Evolutionary conservation across 2,888 invertebrate genomes (phyloP), one percentile per base, ranked within the genome.

Genomic region (Eupithecia insigniata): DNA sequence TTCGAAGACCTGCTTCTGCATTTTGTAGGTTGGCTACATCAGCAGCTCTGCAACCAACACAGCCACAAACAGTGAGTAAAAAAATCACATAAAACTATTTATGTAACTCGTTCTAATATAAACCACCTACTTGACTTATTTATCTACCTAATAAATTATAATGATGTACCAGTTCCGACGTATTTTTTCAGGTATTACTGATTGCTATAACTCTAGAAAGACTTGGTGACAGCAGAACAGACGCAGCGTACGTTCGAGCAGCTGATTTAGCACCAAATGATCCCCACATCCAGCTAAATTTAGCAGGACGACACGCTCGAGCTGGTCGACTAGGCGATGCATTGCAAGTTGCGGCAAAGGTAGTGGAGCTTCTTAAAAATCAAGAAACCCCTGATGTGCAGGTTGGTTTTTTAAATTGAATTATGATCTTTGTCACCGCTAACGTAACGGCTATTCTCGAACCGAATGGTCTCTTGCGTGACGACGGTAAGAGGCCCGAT

Each of bases 21-120:
- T 92, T 94, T 79, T 92, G 92, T 77, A 82, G 92, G 34, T 86
- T 93, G 1, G 93, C 94, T 6, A 83, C 89, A 1, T 92, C 94
- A 2, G 91, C 90, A 0, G 90, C 93, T 0, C 77, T 92, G 72
- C 87, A 89, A n/a, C 92, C 92, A 0, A 80, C 85, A 2, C 90
- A 91, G 39, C 90, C 92, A 0, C 85, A 90, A 55, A 92, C 93
- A 68, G 92, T 91, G 76, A 78, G 72, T 66, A 16, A 36, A 62
- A 30, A 8, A 51, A 51, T 22, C 3, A 10, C 10, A 51, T 22
- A 2, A 18, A n/a, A 46, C 46, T 3, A 46, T 46, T 46, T 46
- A n/a, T n/a, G n/a, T 0, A 39, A 3, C 39, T 39, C 18, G 16
- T 39, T 18, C 0, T 39, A 5, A 39, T 39, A 16, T 39, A 39